Evolutionary conservation across 2,113 vertebrate species (phyloP), one percentile per base, ranked within the genome.

Genomic region (Motacilla alba): DNA sequence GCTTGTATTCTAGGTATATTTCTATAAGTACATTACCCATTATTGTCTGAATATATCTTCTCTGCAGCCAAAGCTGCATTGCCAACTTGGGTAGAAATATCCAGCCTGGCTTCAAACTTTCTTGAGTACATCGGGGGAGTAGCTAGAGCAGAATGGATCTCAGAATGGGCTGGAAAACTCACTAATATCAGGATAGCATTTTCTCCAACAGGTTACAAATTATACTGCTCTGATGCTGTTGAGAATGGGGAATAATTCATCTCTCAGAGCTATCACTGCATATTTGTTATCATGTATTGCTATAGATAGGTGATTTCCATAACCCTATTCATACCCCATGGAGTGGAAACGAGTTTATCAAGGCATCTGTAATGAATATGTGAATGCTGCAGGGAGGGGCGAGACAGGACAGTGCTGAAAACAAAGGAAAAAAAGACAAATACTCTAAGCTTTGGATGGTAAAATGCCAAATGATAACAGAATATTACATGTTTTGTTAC

Each of bases 401-500:
- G 4, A 77, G 87, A 53, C 30, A 95, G 74, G 87, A 72, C 89
- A 82, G 58, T 43, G 69, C 68, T 78, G 93, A 92, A 95, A 94
- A 93, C 88, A 96, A 95, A 96, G 62, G 28, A 0, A 49, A 60
- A 56, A 72, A 86, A 62, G 30, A 68, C 47, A 94, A 93, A 94
- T 83, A 55, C n/a, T 53, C 26, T 73, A 55, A 83, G 79, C 72
- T 94, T 91, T 76, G 87, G 22, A 75, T 87, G 41, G 73, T 89
- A 73, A 93, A 94, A 95, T 93, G 79, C 82, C 66, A 92, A 87
- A 72, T 35, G 95, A 93, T 95, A 95, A 94, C 76, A 72, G 88
- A 88, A 86, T 89, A 96, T 92, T 94, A 30, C 77, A 52, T 74
- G 58, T 90, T 95, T 96, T 96, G 73, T 92, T 96, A 93, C 75